phyloP scores from a whole-genome alignment of 2,888 invertebrate genomes.

The Mythimna vitellina region DNA sequence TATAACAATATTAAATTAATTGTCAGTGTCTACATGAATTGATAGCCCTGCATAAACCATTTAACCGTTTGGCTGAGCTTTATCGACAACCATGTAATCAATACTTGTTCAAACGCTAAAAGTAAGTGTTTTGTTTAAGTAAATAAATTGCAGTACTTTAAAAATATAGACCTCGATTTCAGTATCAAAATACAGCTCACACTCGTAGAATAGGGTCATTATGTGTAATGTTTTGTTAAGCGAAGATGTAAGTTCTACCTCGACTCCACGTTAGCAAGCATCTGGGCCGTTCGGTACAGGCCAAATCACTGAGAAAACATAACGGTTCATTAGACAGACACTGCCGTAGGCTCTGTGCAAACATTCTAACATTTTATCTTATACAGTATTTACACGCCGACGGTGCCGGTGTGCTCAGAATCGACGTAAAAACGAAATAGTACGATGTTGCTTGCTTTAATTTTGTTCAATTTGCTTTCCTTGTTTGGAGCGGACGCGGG shows the following conservation, averaged over 20 bases:
- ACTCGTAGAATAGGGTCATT: constrained; percentile 50
- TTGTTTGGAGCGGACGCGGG: constrained; percentile 70
- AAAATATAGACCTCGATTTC: constrained; percentile 26
- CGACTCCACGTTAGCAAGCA: constrained; percentile 62
- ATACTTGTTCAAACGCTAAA: not conserved
- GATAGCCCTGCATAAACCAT: not conserved
- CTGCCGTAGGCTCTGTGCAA: constrained; percentile 81
- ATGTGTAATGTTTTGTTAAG: constrained; percentile 69
- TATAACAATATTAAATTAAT: too few species aligned
- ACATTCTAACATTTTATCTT: constrained; percentile 83
- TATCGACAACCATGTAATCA: not conserved
- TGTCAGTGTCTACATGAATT: not conserved
- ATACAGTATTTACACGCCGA: constrained; percentile 80
- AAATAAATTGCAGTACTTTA: constrained; percentile 4
- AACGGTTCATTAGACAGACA: constrained; percentile 88
- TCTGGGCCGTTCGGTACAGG: constrained; percentile 73
- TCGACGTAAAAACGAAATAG: constrained; percentile 69
- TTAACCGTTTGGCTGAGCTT: not conserved
- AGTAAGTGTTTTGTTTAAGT: constrained; percentile 4
- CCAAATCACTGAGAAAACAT: constrained; percentile 87
- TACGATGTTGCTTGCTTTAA: constrained; percentile 77
- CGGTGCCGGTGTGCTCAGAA: constrained; percentile 70
- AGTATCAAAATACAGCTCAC: constrained; percentile 36
- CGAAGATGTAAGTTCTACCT: constrained; percentile 61
- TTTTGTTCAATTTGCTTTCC: constrained; percentile 80